Percentiles rank a stretch among this genome's conserved stretches.
Evolutionary conservation across 2,113 vertebrate species (phyloP).

Genomic region (Pelecanoides urinatrix): DNA sequence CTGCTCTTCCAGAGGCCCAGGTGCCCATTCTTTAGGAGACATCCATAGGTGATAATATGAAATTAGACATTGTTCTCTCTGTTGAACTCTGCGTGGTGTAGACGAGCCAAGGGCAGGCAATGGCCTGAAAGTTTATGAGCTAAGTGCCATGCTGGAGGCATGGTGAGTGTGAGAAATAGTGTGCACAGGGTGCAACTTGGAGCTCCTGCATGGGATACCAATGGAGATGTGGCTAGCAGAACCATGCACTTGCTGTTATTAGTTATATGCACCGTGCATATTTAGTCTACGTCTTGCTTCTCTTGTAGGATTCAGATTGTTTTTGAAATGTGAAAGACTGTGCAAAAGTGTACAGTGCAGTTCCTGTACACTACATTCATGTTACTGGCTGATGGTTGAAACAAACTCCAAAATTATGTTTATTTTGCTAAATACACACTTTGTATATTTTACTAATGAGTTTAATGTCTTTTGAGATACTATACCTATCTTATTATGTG

Average conservation of each 20-base stretch:
- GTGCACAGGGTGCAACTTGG: background rate
- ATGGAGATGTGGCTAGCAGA: background rate
- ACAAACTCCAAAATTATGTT: background rate
- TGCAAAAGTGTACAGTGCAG: background rate
- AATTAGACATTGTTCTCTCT: background rate
- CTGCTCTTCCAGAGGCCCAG: background rate
- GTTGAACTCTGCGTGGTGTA: background rate
- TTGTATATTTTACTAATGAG: background rate
- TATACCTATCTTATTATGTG: no score
- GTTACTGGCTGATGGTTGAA: background rate
- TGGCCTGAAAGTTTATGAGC: background rate
- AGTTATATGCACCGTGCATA: background rate
- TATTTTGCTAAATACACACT: background rate
- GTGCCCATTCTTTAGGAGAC: background rate
- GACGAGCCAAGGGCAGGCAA: background rate
- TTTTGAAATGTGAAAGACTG: background rate
- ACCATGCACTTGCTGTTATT: background rate
- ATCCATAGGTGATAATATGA: accelerated
- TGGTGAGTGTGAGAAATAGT: background rate
- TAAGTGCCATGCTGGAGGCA: background rate
- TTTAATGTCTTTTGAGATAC: background rate
- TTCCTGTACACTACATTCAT: background rate
- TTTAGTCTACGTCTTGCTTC: background rate
- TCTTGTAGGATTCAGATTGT: background rate
- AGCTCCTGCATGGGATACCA: background rate